Conservation (phyloP, 2,113 vertebrate genomes). For the Amazona vittata region DNA sequence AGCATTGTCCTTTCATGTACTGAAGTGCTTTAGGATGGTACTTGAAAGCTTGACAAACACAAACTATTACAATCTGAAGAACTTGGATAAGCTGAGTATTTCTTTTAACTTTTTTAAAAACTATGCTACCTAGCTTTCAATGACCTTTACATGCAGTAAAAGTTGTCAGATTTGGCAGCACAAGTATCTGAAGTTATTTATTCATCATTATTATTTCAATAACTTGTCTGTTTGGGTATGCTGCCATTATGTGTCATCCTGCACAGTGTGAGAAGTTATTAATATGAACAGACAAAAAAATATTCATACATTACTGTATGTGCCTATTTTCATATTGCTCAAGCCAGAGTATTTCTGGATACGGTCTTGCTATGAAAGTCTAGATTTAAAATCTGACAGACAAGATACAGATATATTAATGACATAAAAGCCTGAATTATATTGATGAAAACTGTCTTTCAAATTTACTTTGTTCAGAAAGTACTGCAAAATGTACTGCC, state of each 20-base stretch:
- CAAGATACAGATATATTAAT: neutral
- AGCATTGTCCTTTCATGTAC: neutral
- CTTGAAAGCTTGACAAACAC: slow-evolving; percentile 50
- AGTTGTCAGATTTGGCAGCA: neutral
- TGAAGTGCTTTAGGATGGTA: slow-evolving; percentile 3
- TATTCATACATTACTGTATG: neutral
- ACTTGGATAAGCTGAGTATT: neutral
- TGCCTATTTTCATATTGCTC: neutral
- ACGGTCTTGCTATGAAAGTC: neutral
- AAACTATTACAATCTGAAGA: neutral
- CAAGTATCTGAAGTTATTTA: neutral
- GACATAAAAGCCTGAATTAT: neutral
- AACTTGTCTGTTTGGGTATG: neutral
- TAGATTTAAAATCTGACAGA: neutral
- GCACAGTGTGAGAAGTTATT: neutral
- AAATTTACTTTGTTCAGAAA: neutral
- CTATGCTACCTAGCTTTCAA: neutral
- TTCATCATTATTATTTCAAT: neutral
- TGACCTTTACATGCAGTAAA: neutral
- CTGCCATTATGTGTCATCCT: neutral
- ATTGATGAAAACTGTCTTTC: neutral
- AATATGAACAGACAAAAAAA: neutral
- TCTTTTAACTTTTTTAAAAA: slow-evolving; percentile 1
- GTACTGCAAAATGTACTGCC: neutral
- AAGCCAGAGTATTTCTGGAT: neutral